Base-by-base conservation (phyloP, 2,113 vertebrate genomes). In the Tychaedon coryphoeus region DNA sequence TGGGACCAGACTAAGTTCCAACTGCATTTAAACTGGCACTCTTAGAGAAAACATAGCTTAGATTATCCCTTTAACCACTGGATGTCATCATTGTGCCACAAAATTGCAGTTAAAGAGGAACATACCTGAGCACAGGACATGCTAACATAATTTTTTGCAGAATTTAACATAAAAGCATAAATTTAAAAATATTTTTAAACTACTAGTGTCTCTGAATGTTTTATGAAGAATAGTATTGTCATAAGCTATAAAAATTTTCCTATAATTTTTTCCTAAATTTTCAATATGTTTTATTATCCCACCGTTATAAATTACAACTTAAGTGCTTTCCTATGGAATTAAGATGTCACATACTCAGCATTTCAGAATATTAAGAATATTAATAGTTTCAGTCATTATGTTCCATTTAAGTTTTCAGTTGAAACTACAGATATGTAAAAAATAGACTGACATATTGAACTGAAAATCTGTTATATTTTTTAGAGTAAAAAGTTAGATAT, bases 61-160 rank as follows among this genome's bases (percentile, higher is more conserved):
- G 19, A 64, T 94, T 87, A 92, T 69, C 45, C 15, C 78, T 92
- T 53, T 92, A 92, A 87, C 96, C 96, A 96, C 96, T 96, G 95
- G 96, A 96, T 96, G 96, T 97, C 96, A 75, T 96, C 80, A 42
- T 71, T 93, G 94, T 95, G 93, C 84, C 86, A 85, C 40, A 81
- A 84, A 81, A 87, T 72, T 91, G 48, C 48, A 53, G 43, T 62
- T 57, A n/a, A 80, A 56, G 34, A 36, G 10, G 8, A 56, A 34
- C 40, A 22, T 91, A 48, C 51, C 60, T 86, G 83, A 95, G 45
- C 23, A 33, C 16, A 72, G 38, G 23, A 34, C 28, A 34, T 43
- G 8, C 17, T 43, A 42, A 24, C 2, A 0, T 48, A 3, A 18
- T 4, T 82, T 45, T 79, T 69, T 50, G 3, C 51, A 94, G 64